Percentiles rank a stretch among this genome's conserved stretches.
These are phyloP conservation scores for Oophaga sylvatica DNA, from an alignment of 2,797 vertebrate species.

Conservation along the genomic window DNA sequence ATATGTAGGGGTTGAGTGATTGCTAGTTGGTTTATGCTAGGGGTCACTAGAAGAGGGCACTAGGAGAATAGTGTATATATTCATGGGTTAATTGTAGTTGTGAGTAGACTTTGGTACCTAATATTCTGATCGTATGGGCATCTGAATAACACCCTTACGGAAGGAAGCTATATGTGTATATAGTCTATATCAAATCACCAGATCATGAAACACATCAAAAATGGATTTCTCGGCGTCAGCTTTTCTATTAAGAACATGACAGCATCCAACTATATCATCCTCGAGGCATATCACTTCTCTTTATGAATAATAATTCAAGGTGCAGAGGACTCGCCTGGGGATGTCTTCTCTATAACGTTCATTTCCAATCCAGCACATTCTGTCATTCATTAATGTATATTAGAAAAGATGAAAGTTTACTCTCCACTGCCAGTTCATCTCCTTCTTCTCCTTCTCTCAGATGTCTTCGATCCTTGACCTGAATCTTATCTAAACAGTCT, in stretches of 20 bases:
- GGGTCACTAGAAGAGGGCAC: too few relatives aligned
- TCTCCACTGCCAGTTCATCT: conserved; percentile 26
- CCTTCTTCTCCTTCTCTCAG: background rate
- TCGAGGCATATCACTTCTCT: background rate
- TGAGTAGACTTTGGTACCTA: background rate
- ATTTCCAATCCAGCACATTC: background rate
- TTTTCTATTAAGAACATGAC: conserved; percentile 25
- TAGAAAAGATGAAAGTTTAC: conserved; percentile 2
- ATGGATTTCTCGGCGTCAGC: background rate
- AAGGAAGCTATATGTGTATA: background rate
- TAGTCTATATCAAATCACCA: background rate
- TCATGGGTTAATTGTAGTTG: too few relatives aligned
- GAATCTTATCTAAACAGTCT: conserved; percentile 32
- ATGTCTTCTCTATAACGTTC: background rate
- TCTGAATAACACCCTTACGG: background rate
- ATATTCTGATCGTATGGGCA: background rate
- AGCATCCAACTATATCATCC: background rate
- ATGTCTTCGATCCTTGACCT: conserved; percentile 5
- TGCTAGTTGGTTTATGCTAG: too few relatives aligned
- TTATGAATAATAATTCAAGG: conserved; percentile 12
- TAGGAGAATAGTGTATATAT: too few relatives aligned
- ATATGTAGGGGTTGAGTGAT: too few relatives aligned
- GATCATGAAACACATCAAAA: background rate
- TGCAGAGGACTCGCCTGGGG: background rate
- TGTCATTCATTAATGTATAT: background rate